Evolutionary conservation across 2,797 vertebrate genomes (phyloP), one percentile per base, ranked within the genome.

Genomic region (Ataeniobius toweri): DNA sequence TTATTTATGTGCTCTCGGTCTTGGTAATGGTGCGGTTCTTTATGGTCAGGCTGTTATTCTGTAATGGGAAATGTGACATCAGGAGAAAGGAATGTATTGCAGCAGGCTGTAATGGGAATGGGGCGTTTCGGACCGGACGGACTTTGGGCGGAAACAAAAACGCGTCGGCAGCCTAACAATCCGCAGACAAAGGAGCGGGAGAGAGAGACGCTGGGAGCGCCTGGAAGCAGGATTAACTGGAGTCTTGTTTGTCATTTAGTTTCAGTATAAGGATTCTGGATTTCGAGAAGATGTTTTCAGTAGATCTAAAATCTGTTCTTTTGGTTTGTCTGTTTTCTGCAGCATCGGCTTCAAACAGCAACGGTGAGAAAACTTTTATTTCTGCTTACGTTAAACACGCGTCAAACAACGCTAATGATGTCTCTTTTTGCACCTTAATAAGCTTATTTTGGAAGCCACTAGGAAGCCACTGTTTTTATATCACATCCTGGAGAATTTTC

Each of bases 31-130:
- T 7, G 13, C 3, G 13, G 31, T 41, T 31, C 31, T 12, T 18
- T 39, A 3, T 61, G 59, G 28, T 28, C 22, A 1, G 31, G 7
- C 3, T 39, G 46, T 58, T 75, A 31, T 14, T 73, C 20, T 41
- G 69, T 61, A 76, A 77, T 80, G 24, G 85, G 77, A 84, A 80
- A 51, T 13, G 39, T 91, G 89, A 91, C 87, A 9, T 92, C 91
- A 88, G 5, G 0, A 3, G 1, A 28, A 0, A 78, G 83, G 91
- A 88, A 92, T 87, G n/a, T 44, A 10, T 2, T 36, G 20, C 18
- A 7, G 48, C 0, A 9, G 9, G 13, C 61, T 4, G 14, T 55
- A 0, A 72, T 5, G 63, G 83, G 55, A 75, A 76, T 13, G 48
- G 41, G 61, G 50, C 46, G 50, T 46, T 71, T 22, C 28, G 70